Evolutionary conservation across 2,113 vertebrate species (phyloP).

Genomic region (Okapia johnstoni): DNA sequence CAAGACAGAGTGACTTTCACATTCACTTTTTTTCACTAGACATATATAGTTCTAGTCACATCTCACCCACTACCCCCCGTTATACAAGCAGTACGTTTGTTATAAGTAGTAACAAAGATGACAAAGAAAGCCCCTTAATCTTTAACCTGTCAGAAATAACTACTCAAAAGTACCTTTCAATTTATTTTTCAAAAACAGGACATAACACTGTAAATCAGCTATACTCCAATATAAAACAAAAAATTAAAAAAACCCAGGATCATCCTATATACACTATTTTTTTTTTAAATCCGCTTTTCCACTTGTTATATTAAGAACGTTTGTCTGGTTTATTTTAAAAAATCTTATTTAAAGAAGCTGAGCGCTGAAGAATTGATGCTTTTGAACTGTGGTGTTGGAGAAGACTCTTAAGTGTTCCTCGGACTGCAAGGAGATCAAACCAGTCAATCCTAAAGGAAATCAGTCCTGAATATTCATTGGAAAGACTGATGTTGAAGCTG

Average conservation of each 20-base stretch:
- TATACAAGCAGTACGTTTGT: background rate
- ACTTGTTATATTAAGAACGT: background rate
- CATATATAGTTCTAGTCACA: background rate
- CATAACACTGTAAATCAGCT: background rate
- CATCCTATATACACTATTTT: background rate
- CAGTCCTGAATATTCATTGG: no score
- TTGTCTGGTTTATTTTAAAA: background rate
- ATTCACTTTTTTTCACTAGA: background rate
- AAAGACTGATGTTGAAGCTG: no score
- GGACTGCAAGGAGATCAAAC: no score
- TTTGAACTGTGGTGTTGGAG: no score
- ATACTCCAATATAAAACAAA: background rate
- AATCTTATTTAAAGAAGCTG: background rate
- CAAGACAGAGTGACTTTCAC: background rate
- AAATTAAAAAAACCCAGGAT: background rate
- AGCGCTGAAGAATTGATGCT: no score
- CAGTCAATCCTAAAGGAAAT: no score
- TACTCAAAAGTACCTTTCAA: background rate
- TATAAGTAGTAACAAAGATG: background rate
- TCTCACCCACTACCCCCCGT: background rate
- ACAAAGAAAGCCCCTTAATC: background rate
- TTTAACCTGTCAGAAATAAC: background rate
- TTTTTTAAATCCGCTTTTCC: background rate
- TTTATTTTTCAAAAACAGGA: background rate
- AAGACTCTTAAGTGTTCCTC: no score